Evolutionary conservation across 2,797 vertebrate genomes (phyloP), one percentile per base, ranked within the genome.

Genomic region (Telmatherina bonti): DNA sequence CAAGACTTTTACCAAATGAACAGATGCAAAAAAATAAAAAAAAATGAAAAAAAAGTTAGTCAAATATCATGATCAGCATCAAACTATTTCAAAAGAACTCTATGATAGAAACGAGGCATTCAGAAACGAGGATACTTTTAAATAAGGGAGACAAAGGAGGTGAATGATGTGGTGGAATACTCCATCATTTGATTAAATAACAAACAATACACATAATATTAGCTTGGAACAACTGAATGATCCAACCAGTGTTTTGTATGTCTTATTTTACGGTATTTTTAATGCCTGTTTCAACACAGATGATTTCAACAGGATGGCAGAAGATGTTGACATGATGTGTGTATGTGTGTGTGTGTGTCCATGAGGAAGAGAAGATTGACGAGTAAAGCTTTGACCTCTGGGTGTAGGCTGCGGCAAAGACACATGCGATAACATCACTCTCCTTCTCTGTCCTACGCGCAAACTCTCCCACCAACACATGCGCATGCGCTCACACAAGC

Each of bases 381-480:
- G 75, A 83, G 76, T 49, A 36, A 69, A 82, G 74, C 81, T 75
- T 74, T 80, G 89, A 89, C 87, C 88, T 89, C 74, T 51, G 82
- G 73, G 79, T 85, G 79, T 85, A 83, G 86, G 79, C 77, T 88
- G 89, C 79, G 58, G 81, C 76, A 87, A 85, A 89, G 84, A 86
- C 84, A 85, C 77, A 79, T 65, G 73, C 70, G 84, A 91, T 91
- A 85, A 75, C 75, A 86, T 91, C 75, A 31, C 78, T 82, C 41
- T 72, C 5, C 47, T 36, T 74, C 55, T 64, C 33, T 60, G 43
- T 43, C 29, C 12, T 30, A 16, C 59, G 20, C 72, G 10, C 56
- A 63, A 43, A 43, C 16, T 13, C 47, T 57, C 36, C 72, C 49
- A 47, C 26, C 36, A 54, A 20, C 77, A 55, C 54, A 57, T 63